Conservation (phyloP, 2,113 vertebrate species). For the Azemiops feae region DNA sequence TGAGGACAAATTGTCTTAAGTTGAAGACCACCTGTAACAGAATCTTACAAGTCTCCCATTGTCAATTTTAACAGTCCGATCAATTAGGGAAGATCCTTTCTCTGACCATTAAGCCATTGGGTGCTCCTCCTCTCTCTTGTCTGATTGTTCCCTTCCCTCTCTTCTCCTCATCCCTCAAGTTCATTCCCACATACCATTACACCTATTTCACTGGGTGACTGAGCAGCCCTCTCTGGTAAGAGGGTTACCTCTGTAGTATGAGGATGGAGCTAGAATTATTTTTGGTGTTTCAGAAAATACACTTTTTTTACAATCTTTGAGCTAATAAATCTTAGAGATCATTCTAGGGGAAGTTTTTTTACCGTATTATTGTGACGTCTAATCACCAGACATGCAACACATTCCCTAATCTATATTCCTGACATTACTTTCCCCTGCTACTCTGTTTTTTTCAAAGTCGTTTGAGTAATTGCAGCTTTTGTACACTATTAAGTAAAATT, state of each 20-base stretch:
- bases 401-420: background rate
- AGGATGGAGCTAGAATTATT: background rate
- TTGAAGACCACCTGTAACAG: too few relatives aligned
- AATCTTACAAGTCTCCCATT: too few relatives aligned
- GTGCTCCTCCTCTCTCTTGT: background rate
- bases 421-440: background rate
- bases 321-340: background rate
- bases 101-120: background rate
- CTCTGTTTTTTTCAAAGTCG: background rate
- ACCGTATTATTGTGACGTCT: background rate
- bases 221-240: background rate
- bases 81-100: too few relatives aligned
- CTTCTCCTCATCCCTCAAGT: background rate
- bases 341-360: background rate
- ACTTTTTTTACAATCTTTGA: background rate
- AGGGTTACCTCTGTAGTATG: background rate
- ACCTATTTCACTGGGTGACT: background rate
- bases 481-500: background rate
- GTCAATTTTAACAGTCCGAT: too few relatives aligned
- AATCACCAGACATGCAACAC: background rate
- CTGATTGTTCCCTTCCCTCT: background rate
- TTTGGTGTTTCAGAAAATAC: constrained; percentile 11
- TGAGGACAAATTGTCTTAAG: too few relatives aligned
- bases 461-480: background rate
- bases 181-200: background rate